Evolutionary conservation across 2,888 invertebrate genomes (phyloP), one percentile per base, ranked within the genome.

Genomic region (Tachina lurida): DNA sequence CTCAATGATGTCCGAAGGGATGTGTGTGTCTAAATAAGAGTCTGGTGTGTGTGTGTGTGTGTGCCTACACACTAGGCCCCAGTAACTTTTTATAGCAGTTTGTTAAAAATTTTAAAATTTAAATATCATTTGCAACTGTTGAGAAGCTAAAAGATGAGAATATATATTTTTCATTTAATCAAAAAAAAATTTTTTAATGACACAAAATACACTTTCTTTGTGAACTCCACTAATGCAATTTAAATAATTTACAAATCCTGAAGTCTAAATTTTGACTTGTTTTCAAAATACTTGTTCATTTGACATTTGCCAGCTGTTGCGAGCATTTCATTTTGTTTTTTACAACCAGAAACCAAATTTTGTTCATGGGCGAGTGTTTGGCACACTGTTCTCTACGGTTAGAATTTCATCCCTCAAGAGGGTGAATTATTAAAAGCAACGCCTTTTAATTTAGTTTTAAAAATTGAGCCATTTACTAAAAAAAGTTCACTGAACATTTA

Each of bases 401-500:
- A 43, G 2, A 63, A 43, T 47, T 71, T 47, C 19, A 47, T 0
- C 56, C 45, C n/a, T 12, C 31, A 2, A 31, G 47, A 56, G 56
- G 71, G 71, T 71, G 54, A 45, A 43, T 39, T 19, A 79, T 45
- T 54, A 63, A 63, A 45, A 58, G 54, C 8, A 79, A 71, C 63
- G 79, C 43, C 71, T 65, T 65, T 13, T 63, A 71, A 79, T 63
- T 79, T 56, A 19, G 31, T 63, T 79, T 65, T n/a, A 5, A 47
- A 74, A 74, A 81, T 67, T 81, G 13, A 67, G 58, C 67, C 56
- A 62, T 75, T 81, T 68, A 58, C n/a, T 45, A 7, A 5, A 10
- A 39, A 60, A 81, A 81, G 81, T 75, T 81, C 67, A 81, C 41
- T 68, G 81, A 58, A 39, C 39, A 81, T 60, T 68, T 54, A 75